Evolutionary conservation across 1,140 invertebrate genomes (phyloP), one percentile per base, ranked within the genome.

Genomic region (Theocolax elegans): DNA sequence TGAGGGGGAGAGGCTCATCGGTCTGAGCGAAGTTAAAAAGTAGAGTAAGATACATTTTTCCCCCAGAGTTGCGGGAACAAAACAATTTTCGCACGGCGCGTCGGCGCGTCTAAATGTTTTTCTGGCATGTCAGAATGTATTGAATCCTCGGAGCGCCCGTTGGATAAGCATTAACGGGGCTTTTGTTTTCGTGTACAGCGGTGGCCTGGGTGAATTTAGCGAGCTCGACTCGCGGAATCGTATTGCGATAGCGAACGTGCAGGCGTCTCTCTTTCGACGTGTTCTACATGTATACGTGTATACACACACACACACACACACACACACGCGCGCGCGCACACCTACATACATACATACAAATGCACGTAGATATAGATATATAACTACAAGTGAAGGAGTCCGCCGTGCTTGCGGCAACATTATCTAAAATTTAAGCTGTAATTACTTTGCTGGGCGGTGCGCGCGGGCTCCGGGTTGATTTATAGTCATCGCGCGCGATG

Each of bases 361-460:
- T n/a, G n/a, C n/a, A n/a, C n/a, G n/a, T n/a, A n/a, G n/a, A 59
- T 59, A 29, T 58, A 35, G 35, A 25, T 48, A 54, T 27, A 25
- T 42, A 13, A 3, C 1, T 0, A 21, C 8, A 12, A 2, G 19
- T 71, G 72, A 72, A 73, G 67, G 67, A 58, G 66, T 71, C 64
- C 72, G 77, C 83, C 78, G 79, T 83, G 83, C 82, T 86, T 86
- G 85, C 83, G 85, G 85, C 83, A 85, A 84, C 84, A 86, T 86
- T 86, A 86, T 86, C 84, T 86, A 86, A 86, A 86, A 86, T 86
- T 86, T 84, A 86, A 84, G 84, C 83, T 82, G 85, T 86, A 86
- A 86, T 86, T 86, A 86, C 84, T 86, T 86, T 81, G 83, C 81
- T 82, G 83, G 83, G 83, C 81, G 83, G 82, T 75, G 81, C 78